Conservation (phyloP, 2,888 invertebrate genomes). For the Tachystola acroxantha region DNA sequence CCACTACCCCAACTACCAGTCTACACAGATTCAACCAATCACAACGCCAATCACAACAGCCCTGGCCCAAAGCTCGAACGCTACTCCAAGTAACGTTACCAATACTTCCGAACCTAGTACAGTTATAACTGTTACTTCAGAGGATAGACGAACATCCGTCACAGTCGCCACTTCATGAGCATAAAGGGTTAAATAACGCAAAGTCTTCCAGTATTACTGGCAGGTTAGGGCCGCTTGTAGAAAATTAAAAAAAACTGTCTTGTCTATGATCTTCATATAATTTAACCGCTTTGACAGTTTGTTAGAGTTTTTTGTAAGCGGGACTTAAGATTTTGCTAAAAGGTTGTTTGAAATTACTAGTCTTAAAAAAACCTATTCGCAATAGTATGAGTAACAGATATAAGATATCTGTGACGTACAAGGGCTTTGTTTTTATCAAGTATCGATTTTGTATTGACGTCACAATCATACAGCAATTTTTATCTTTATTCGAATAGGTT, state of each 20-base stretch:
- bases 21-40: conserved; percentile 44
- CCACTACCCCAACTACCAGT: conserved; percentile 54
- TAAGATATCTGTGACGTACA: not conserved
- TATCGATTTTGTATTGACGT: not conserved
- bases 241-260: too few species aligned
- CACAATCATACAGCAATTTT: not conserved
- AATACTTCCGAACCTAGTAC: conserved; percentile 20
- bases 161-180: conserved; percentile 33
- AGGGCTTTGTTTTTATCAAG: not conserved
- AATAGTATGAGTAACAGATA: not conserved
- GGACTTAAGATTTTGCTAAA: not conserved
- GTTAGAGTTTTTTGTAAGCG: too few species aligned
- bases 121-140: conserved; percentile 34
- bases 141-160: conserved; percentile 33
- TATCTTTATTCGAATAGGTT: not conserved
- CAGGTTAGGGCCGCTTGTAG: conserved; percentile 2
- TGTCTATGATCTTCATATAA: too few species aligned
- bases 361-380: not conserved
- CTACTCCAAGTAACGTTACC: conserved; percentile 7
- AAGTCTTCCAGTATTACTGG: conserved; percentile 34
- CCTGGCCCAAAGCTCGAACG: conserved; percentile 33
- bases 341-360: not conserved
- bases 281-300: too few species aligned
- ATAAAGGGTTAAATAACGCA: conserved; percentile 14
- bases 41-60: conserved; percentile 55